A percentile compares a stretch with the other conserved stretches of the same genome.
These are phyloP conservation scores for Corvus moneduloides DNA, from an alignment of 2,113 vertebrate species.

Conservation along the genomic window DNA sequence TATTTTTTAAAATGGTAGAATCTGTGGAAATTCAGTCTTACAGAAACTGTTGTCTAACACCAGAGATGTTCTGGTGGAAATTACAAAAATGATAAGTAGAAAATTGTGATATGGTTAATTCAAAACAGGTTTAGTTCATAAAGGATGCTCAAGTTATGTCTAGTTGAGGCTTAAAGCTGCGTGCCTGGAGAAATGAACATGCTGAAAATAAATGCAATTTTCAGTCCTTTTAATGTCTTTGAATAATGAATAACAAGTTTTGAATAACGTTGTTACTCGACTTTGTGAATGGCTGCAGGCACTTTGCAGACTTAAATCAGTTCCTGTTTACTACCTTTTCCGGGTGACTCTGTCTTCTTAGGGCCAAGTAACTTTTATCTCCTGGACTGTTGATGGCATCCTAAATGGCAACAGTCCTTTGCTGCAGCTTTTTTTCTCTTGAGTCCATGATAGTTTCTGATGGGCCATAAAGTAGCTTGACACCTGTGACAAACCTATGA, in stretches of 20 bases:
- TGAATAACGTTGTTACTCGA: not conserved
- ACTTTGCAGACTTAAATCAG: not conserved
- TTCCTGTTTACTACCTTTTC: not conserved
- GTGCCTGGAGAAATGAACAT: not conserved
- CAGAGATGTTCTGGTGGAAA: not conserved
- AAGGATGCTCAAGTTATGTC: not conserved
- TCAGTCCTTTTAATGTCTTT: not conserved
- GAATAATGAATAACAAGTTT: not conserved
- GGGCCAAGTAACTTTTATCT: not conserved
- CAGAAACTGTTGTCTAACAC: not conserved
- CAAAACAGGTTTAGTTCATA: not conserved
- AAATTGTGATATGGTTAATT: not conserved
- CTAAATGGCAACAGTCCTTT: not conserved
- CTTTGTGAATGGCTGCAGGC: not conserved
- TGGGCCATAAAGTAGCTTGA: not conserved
- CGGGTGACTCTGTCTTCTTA: not conserved
- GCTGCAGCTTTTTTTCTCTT: not conserved
- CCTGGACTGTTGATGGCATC: not conserved
- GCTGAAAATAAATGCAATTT: not conserved
- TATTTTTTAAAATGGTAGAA: not conserved
- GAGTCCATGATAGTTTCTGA: not conserved
- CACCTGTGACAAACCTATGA: not conserved
- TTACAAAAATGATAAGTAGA: not conserved
- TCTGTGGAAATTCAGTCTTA: not conserved
- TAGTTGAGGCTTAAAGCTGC: not conserved